These are phyloP conservation scores for Sebastes umbrosus DNA, from an alignment of 2,797 vertebrate genomes.

Conservation along the genomic window DNA sequence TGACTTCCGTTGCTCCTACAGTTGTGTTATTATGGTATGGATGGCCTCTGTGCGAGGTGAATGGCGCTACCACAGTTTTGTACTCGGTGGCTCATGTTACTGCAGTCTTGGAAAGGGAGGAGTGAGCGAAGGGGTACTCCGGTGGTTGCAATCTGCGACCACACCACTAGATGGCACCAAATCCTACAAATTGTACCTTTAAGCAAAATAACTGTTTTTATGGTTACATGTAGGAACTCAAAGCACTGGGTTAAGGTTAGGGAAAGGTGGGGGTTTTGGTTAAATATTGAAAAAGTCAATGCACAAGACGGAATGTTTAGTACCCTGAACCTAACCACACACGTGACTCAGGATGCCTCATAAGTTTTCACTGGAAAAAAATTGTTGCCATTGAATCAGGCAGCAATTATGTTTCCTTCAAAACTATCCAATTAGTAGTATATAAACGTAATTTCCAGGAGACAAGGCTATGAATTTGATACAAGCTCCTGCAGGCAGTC, in stretches of 20 bases:
- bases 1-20: no score
- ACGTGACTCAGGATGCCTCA: neutral
- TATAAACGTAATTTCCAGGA: neutral
- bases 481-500: neutral
- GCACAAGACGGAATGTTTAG: neutral
- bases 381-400: neutral
- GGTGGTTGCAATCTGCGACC: no score
- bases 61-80: no score
- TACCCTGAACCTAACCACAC: neutral
- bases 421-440: neutral
- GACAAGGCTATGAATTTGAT: neutral
- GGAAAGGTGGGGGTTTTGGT: neutral
- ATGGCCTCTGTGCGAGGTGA: no score
- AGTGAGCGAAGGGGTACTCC: fast-evolving
- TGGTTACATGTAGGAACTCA: neutral
- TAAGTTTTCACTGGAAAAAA: neutral
- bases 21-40: no score
- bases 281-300: neutral
- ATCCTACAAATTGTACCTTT: neutral
- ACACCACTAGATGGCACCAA: no score
- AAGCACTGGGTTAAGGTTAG: neutral
- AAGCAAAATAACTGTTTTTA: neutral
- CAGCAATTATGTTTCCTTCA: neutral
- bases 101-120: no score
- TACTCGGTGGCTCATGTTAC: no score